Base-by-base conservation (phyloP, 2,797 vertebrate species). In the Micrastur ruficollis region DNA sequence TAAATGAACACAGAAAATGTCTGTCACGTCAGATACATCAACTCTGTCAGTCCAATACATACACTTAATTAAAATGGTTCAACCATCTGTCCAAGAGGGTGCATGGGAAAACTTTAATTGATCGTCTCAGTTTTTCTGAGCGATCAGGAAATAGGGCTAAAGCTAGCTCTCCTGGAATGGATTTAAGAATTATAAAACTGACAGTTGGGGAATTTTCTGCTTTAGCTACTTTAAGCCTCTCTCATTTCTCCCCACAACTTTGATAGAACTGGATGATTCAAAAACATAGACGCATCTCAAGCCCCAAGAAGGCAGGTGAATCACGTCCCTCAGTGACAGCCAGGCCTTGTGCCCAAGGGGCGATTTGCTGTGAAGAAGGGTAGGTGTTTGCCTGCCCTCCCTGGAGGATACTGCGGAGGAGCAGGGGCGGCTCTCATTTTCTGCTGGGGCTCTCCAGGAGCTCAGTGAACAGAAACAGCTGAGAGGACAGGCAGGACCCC, bases 11-110 rank as follows among this genome's bases (percentile, higher is more conserved):
- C 81, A 95, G 93, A 97, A 94, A 96, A 95, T 63, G 81, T 97
- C 97, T 97, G 97, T 97, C 84, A 61, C 7, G 71, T 97, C 90
- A 81, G 81, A 91, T 93, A 76, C 42, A 96, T 91, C 88, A 93
- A 93, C 93, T 93, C 93, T 90, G 81, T 67, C 84, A 93, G 90
- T 90, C 97, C 97, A 96, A 93, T 96, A 67, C 79, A 89, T 82
- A 81, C 81, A 92, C 95, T 97, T 97, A 97, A 97, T 97, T 97
- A 97, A 97, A 95, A 94, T 90, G 90, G 94, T 59, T 96, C 91
- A 95, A 87, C 97, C 97, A 96, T 97, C 97, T 97, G 97, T 97
- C 95, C 95, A 81, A 95, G 74, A 93, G 93, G 85, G 96, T 96
- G 90, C 96, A 86, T 86, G 79, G 90, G 95, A 90, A 94, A 96